Evolutionary conservation across 92 coral and sea anemone species (phyloP).

Genomic region (Umimayanthus kanabou): DNA sequence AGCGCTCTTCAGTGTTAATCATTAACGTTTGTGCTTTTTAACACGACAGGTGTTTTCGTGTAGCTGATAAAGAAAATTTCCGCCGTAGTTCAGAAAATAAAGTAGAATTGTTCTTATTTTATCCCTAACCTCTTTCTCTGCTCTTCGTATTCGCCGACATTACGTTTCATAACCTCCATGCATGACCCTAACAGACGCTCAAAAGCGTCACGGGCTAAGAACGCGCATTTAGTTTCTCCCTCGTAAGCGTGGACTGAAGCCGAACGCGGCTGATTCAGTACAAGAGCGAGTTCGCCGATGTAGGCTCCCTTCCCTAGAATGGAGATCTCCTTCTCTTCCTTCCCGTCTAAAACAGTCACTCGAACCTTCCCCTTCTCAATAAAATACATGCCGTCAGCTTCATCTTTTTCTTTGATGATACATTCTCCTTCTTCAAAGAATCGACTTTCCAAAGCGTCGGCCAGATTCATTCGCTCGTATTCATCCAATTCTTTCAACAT

Average conservation of each 20-base stretch:
- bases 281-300: conserved; percentile 95
- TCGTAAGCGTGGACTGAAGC: conserved; percentile 85
- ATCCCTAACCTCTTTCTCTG: conserved; percentile 89
- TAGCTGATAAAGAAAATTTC: conserved; percentile 24
- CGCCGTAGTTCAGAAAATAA: not conserved
- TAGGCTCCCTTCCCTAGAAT: conserved; percentile 77
- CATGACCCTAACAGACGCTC: conserved; percentile 97
- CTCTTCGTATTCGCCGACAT: conserved; percentile 82
- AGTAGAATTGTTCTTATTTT: conserved; percentile 32
- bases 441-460: conserved; percentile 90
- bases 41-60: conserved; percentile 53
- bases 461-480: conserved; percentile 91
- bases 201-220: conserved; percentile 85
- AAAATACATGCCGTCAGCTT: conserved; percentile 98
- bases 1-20: conserved; percentile 20
- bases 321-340: conserved; percentile 76
- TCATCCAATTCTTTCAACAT: conserved; percentile 78
- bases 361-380: conserved; percentile 87
- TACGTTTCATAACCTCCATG: conserved; percentile 97
- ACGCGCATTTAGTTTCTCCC: conserved; percentile 81
- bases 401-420: conserved; percentile 84
- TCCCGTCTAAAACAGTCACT: conserved; percentile 74
- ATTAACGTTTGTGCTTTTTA: conserved; percentile 17
- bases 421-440: conserved; percentile 83
- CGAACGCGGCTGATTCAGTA: conserved; percentile 93